Base-by-base conservation (phyloP, 2,113 vertebrate genomes). In the Dasyornis broadbenti region DNA sequence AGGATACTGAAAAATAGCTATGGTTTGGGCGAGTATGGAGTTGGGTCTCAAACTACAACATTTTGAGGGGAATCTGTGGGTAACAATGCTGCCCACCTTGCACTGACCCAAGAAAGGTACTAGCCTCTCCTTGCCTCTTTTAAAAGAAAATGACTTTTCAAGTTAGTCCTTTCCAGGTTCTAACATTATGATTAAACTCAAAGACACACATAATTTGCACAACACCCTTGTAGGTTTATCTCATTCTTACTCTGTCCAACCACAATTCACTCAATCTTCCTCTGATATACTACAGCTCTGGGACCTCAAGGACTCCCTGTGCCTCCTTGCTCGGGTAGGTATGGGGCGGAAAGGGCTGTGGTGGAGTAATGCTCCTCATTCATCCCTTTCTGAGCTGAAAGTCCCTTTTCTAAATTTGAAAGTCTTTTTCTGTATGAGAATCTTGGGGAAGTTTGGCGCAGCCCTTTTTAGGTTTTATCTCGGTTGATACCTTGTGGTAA, bases 391-490 rank as follows among this genome's bases (percentile, higher is more conserved):
- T 9, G 4, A 79, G 30, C 22, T 44, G 31, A 76, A 85, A 53
- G 16, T 35, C 31, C 18, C 16, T 28, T 49, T 80, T 49, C 71
- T 77, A 71, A 81, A 54, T 88, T 73, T 60, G 8, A 63, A 91
- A 87, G 52, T 47, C 24, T 47, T 64, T 39, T 7, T 77, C 8
- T 10, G 19, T 53, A n/a, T 17, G 21, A 90, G 15, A 37, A 27
- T 53, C 56, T 75, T 49, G 22, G 31, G 30, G 13, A 93, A 52
- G 56, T 44, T 64, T 64, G 4, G 1, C 2, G 1, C 8, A 89
- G 44, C 40, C 88, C n/a, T 49, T 68, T 83, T 88, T 54, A 83
- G 39, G 31, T 83, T 86, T 93, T 56, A 81, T 78, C 31, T 90
- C 2, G 13, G 56, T 77, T 73, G 54, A 35, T 69, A 40, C 18